Base-by-base conservation (phyloP, 92 coral and sea anemone genomes). In the Siderastrea siderea region DNA sequence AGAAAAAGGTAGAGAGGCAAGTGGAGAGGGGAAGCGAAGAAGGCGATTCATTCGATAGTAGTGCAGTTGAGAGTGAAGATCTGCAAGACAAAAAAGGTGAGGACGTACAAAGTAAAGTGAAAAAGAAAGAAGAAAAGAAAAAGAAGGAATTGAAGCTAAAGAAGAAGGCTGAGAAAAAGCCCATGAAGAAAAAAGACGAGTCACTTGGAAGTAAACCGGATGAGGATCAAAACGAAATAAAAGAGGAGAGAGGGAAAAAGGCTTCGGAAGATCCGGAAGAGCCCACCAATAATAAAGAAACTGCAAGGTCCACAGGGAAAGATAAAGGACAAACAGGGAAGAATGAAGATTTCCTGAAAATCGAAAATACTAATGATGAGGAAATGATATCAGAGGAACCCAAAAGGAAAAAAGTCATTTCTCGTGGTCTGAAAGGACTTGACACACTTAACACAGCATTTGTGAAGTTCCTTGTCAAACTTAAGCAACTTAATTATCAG, bases 401-500 rank as follows among this genome's bases (percentile, higher is more conserved):
- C 38, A 26, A 26, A 26, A 26, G 38, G 38, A 26, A 26, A 26
- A 75, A 78, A 48, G 84, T 65, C 38, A 73, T 65, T 65, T 7
- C 62, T 7, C 47, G 58, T 43, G 84, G 88, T 13, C 50, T 77
- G 47, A 89, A 84, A 43, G 88, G 88, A 11, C 69, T 89, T 71
- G 82, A 83, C 74, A 26, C 48, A 5, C 73, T 81, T 7, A 85
- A 75, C 48, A 78, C 72, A 13, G 38, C 64, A 10, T 71, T 90
- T 63, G 26, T 85, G 60, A 85, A 72, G 54, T 71, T 90, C 9
- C 57, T 90, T 19, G 85, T 79, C 72, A 90, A 90, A 50, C 85
- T 94, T 7, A 94, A 90, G 67, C 68, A 90, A 72, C 74, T 94
- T 4, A 94, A 94, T 78, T 94, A 94, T 64, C 91, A 94, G 91